These are phyloP conservation scores for Hemicrepidius hirtus DNA, from an alignment of 2,888 invertebrate species.

Conservation along the genomic window DNA sequence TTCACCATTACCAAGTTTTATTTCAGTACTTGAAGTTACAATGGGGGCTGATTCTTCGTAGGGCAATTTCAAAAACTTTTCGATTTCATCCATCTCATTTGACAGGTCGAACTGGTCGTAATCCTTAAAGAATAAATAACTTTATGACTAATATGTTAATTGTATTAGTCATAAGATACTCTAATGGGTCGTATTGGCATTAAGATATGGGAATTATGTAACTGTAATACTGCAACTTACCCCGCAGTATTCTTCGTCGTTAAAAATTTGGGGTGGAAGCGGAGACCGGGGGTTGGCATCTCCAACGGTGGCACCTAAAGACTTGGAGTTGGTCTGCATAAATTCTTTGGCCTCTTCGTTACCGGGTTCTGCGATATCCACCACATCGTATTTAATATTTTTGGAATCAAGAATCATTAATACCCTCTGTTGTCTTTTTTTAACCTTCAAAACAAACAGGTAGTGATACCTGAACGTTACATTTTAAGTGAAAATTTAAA, in stretches of 20 bases:
- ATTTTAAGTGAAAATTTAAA: not conserved
- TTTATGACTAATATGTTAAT: slow-evolving; percentile 28
- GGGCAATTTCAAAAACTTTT: slow-evolving; percentile 88
- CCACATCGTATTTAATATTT: slow-evolving; percentile 89
- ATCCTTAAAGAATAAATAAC: slow-evolving; percentile 77
- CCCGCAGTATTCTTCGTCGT: slow-evolving; percentile 94
- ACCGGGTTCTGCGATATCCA: slow-evolving; percentile 97
- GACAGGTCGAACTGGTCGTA: slow-evolving; percentile 94
- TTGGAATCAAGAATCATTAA: slow-evolving; percentile 95
- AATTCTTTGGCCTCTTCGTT: slow-evolving; percentile 91
- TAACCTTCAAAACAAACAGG: slow-evolving; percentile 79
- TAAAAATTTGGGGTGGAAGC: slow-evolving; percentile 95
- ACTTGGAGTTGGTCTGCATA: slow-evolving; percentile 91
- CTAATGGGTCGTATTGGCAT: not conserved
- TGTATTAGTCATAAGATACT: not conserved
- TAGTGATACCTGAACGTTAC: slow-evolving; percentile 38
- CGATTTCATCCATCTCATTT: slow-evolving; percentile 92
- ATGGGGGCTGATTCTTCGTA: slow-evolving; percentile 74
- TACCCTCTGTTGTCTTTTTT: slow-evolving; percentile 95
- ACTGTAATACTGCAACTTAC: slow-evolving; percentile 74
- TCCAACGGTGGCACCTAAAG: slow-evolving; percentile 83
- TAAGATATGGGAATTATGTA: not conserved
- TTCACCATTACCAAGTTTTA: slow-evolving; percentile 67
- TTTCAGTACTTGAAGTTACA: slow-evolving; percentile 72
- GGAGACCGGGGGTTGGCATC: slow-evolving; percentile 85